Conservation (phyloP, 2,113 vertebrate species). For the Electrona antarctica region DNA sequence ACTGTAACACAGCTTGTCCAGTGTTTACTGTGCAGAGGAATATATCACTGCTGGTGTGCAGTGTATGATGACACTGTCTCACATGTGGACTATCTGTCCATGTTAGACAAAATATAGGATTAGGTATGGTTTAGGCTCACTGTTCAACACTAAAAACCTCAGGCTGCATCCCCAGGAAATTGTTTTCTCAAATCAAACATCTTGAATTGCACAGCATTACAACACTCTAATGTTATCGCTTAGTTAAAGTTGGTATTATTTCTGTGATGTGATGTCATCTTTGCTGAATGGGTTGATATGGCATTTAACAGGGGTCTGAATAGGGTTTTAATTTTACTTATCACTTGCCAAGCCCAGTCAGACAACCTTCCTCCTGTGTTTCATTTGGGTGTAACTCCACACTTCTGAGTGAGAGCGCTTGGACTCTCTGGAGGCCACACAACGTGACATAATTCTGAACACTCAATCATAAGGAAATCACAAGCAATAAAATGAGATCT, state of each 20-base stretch:
- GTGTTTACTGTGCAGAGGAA: neutral
- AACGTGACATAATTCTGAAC: constrained; percentile 29
- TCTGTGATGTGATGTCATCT: too few relatives aligned
- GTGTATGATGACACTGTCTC: constrained; percentile 4
- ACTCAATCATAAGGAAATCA: constrained; percentile 40
- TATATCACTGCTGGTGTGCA: constrained; percentile 23
- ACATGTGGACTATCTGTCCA: neutral
- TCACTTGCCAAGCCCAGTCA: neutral
- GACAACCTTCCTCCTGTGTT: neutral
- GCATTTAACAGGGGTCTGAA: neutral
- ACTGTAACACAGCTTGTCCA: constrained; percentile 16
- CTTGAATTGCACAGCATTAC: too few relatives aligned
- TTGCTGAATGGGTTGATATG: too few relatives aligned
- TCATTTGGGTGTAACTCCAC: neutral
- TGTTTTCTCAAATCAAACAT: too few relatives aligned
- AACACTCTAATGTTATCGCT: too few relatives aligned
- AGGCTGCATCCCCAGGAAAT: neutral
- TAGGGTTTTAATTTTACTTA: neutral
- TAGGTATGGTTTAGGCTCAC: constrained; percentile 9
- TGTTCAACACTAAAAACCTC: neutral
- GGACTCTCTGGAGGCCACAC: constrained; percentile 34
- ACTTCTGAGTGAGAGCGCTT: neutral
- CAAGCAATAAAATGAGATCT: constrained; percentile 29
- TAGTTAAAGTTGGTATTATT: too few relatives aligned
- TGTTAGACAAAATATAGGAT: constrained; percentile 3